phyloP scores from a whole-genome alignment of 2,797 vertebrate genomes.

The Rhinophrynus dorsalis region DNA sequence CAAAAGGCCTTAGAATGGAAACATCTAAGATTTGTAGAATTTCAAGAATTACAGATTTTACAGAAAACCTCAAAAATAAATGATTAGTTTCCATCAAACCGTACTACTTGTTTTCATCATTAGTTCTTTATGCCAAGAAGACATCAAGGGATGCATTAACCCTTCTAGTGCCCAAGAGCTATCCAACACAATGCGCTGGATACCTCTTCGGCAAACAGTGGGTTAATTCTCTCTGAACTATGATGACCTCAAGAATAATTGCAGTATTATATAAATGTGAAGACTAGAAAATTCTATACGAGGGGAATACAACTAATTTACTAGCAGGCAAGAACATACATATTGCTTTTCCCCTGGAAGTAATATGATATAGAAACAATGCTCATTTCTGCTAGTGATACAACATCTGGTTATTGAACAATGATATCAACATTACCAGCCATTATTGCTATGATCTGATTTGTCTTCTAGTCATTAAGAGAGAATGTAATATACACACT shows the following conservation, averaged over 20 bases:
- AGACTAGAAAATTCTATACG: not conserved
- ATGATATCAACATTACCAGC: constrained; percentile 18
- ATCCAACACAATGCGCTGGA: no score
- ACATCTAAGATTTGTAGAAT: no score
- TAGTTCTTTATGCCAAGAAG: no score
- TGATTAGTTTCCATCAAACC: no score
- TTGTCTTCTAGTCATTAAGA: not conserved
- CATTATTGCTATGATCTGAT: constrained; percentile 18
- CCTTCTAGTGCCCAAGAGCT: no score
- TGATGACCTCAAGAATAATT: constrained; percentile 1
- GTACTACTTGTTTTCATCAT: no score
- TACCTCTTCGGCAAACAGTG: no score
- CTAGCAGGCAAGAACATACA: constrained; percentile 1
- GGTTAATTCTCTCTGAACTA: no score
- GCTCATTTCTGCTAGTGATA: constrained; percentile 25
- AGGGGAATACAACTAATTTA: constrained; percentile 4
- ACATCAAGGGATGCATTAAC: no score
- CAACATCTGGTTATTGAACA: constrained; percentile 16
- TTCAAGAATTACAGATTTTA: no score
- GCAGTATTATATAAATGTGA: constrained; percentile 13
- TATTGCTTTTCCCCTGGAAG: constrained; percentile 16
- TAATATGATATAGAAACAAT: constrained; percentile 1
- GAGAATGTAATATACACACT: not conserved
- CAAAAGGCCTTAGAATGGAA: no score
- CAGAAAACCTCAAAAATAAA: no score